Base-by-base conservation (phyloP, 2,888 invertebrate genomes). In the Frankliniella intonsa region DNA sequence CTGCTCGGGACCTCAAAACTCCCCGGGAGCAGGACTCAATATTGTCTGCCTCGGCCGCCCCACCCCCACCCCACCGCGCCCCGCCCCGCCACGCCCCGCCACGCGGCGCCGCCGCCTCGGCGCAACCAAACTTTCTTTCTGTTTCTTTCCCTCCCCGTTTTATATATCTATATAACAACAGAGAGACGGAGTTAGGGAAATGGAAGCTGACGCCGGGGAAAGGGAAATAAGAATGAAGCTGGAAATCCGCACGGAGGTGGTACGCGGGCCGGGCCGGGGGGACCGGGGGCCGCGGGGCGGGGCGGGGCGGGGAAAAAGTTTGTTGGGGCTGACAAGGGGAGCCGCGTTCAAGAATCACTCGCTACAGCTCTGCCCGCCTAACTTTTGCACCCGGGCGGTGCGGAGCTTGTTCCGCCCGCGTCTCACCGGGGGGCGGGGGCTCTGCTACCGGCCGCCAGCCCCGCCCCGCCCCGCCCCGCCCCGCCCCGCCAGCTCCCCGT, bases 21-120 rank as follows among this genome's bases (percentile, higher is more conserved):
- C 69, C 25, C 69, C 69, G 69, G 69, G 69, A 76, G 69, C 69
- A 76, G 69, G 69, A 76, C 69, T 76, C 69, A 76, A 76, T 76
- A 76, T 76, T 25, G 69, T 76, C 69, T 62, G 62, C n/a, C 25
- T 12, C 25, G 25, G 69, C 69, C 38, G 38, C 38, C 38, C 38
- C 38, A 3, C 38, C 38, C 55, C 17, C 17, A 55, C 55, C 19
- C 55, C 55, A 7, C 55, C 17, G 14, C 55, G 14, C 17, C 55
- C 55, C 11, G 14, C 11, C 55, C 7, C n/a, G n/a, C n/a, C n/a
- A n/a, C n/a, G 55, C 55, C 38, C 14, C 14, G 55, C 55, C 55
- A 55, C 17, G 17, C 55, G 14, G 14, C 55, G 12, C 12, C 55
- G 12, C 17, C 55, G 55, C 55, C 38, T 38, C 38, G 38, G 25